Conservation (phyloP, 2,888 invertebrate genomes). For the Xylocampa areola region DNA sequence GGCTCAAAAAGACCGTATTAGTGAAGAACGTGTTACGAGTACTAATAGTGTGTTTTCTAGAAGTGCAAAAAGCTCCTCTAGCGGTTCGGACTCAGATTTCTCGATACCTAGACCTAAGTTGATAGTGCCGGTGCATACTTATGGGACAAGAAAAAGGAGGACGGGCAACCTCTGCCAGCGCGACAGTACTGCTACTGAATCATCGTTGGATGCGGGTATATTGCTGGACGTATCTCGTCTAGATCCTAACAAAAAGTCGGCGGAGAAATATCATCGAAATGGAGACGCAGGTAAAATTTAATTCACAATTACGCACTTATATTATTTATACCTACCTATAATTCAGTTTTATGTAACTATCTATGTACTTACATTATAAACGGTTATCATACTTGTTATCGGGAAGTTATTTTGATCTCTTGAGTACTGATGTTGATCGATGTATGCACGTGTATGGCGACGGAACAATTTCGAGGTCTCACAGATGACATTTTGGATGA, state of each 20-base stretch:
- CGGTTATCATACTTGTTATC: constrained; percentile 58
- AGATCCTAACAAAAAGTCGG: constrained; percentile 66
- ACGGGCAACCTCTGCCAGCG: constrained; percentile 93
- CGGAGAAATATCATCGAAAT: constrained; percentile 69
- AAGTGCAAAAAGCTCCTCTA: constrained; percentile 88
- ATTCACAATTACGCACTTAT: constrained; percentile 13
- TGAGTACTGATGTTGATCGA: constrained; percentile 74
- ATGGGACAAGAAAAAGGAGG: constrained; percentile 93
- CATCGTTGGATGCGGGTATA: constrained; percentile 82
- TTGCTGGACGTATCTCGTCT: constrained; percentile 82
- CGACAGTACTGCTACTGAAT: constrained; percentile 84
- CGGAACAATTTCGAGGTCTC: constrained; percentile 63
- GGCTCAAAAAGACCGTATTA: constrained; percentile 73
- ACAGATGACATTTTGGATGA: constrained; percentile 60
- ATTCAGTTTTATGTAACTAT: constrained; percentile 29
- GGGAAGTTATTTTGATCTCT: constrained; percentile 65
- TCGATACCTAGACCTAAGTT: constrained; percentile 95
- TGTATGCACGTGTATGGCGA: constrained; percentile 63
- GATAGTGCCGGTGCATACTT: constrained; percentile 96
- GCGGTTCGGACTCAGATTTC: constrained; percentile 92
- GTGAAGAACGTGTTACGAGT: constrained; percentile 76
- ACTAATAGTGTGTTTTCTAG: constrained; percentile 75
- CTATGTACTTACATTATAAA: constrained; percentile 18
- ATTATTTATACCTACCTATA: too few relatives aligned
- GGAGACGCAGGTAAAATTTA: constrained; percentile 77